Evolutionary conservation across 2,888 invertebrate species (phyloP).

Genomic region (Orthonychiurus folsomi): DNA sequence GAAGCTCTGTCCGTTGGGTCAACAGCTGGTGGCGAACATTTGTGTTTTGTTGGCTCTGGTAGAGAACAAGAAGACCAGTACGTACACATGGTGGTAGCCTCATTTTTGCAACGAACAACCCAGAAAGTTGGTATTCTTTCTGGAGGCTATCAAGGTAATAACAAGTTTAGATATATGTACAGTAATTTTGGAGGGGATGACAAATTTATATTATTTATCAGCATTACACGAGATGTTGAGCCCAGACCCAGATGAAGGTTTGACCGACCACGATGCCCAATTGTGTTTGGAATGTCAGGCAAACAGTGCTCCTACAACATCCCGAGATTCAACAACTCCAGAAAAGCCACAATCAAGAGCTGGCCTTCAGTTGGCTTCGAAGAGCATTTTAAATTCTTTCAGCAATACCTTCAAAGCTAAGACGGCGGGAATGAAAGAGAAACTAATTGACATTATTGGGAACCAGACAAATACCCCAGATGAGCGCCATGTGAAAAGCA

Average conservation of each 20-base stretch:
- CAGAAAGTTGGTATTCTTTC: slow-evolving; percentile 84
- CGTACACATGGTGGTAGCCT: slow-evolving; percentile 96
- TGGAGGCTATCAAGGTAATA: slow-evolving; percentile 72
- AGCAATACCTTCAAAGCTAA: slow-evolving; percentile 67
- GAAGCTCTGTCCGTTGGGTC: slow-evolving; percentile 80
- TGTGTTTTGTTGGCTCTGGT: slow-evolving; percentile 58
- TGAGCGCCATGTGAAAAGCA: slow-evolving; percentile 74
- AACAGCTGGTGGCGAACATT: slow-evolving; percentile 74
- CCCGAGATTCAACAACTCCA: slow-evolving; percentile 15
- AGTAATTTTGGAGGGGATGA: background rate
- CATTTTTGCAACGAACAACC: slow-evolving; percentile 86
- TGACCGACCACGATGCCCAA: slow-evolving; percentile 73
- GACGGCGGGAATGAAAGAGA: slow-evolving; percentile 83
- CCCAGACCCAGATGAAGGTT: slow-evolving; percentile 61
- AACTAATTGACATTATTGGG: slow-evolving; percentile 84
- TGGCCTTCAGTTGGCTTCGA: slow-evolving; percentile 20
- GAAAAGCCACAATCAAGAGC: slow-evolving; percentile 14
- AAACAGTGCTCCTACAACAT: slow-evolving; percentile 15
- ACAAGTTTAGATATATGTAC: too few relatives aligned
- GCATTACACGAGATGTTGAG: slow-evolving; percentile 59
- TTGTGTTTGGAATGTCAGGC: slow-evolving; percentile 66
- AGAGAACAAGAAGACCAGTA: slow-evolving; percentile 77
- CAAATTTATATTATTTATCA: slow-evolving; percentile 20
- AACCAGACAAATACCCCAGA: slow-evolving; percentile 41
- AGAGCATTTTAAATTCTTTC: slow-evolving; percentile 22